Conservation (phyloP, 2,797 vertebrate species). For the Semaprochilodus insignis region DNA sequence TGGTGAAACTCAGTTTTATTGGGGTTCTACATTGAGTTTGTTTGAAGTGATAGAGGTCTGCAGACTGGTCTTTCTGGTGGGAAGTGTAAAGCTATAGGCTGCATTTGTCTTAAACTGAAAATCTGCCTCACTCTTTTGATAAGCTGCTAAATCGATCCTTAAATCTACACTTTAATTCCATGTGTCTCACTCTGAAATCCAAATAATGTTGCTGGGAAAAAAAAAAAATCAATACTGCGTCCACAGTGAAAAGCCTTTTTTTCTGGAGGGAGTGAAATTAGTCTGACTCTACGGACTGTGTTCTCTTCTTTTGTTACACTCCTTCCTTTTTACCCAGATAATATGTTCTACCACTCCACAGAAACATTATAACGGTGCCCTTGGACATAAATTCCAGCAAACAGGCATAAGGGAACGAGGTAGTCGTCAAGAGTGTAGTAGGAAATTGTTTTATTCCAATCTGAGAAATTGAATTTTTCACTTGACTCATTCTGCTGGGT, state of each 20-base stretch:
- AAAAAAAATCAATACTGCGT: background rate
- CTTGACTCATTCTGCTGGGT: slow-evolving; percentile 46
- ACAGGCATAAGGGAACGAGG: slow-evolving; percentile 44
- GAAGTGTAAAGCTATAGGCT: background rate
- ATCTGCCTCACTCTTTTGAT: background rate
- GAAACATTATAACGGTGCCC: slow-evolving; percentile 49
- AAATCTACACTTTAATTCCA: background rate
- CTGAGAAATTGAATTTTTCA: slow-evolving; percentile 48
- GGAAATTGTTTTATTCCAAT: slow-evolving; percentile 48
- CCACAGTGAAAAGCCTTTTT: background rate
- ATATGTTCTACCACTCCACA: background rate
- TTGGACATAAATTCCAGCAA: slow-evolving; percentile 48
- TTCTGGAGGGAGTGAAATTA: background rate
- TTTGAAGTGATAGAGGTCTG: background rate
- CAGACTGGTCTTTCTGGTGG: background rate
- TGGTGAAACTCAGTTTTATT: background rate
- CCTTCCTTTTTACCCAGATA: background rate
- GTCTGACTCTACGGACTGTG: background rate
- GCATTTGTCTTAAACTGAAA: background rate
- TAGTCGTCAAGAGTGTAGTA: slow-evolving; percentile 44
- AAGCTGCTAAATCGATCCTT: background rate
- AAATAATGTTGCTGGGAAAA: slow-evolving; percentile 1
- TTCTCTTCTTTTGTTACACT: background rate
- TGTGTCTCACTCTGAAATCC: background rate
- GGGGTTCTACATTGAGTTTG: background rate